Evolutionary conservation across 2,797 vertebrate species (phyloP).

Genomic region (Poecilia picta): DNA sequence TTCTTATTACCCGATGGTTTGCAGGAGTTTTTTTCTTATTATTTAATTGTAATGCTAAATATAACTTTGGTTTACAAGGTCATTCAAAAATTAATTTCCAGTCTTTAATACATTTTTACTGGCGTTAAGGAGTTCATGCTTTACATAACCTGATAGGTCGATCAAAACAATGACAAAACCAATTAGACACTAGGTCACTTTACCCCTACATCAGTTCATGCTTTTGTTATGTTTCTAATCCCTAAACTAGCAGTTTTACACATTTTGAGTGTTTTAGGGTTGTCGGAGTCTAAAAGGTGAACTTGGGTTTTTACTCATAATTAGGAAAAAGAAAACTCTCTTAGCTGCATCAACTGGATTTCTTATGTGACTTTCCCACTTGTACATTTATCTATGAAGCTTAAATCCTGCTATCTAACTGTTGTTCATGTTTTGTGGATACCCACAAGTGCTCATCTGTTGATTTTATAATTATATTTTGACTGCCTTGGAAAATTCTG

Average conservation of each 20-base stretch:
- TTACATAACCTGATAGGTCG: neutral
- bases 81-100: neutral
- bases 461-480: neutral
- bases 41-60: neutral
- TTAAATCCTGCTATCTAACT: neutral
- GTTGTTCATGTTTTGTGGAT: neutral
- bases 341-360: neutral
- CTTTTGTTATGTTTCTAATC: neutral
- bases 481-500: conserved; percentile 1
- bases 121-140: neutral
- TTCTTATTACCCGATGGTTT: neutral
- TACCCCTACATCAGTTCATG: neutral
- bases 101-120: neutral
- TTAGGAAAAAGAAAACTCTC: neutral
- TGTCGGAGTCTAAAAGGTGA: neutral
- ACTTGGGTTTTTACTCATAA: neutral
- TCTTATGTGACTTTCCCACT: neutral
- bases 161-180: neutral
- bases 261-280: neutral
- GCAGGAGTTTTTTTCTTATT: neutral
- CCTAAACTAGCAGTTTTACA: neutral
- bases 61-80: neutral
- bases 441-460: neutral
- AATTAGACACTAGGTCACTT: neutral
- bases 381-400: neutral